These are phyloP conservation scores for Rostratula benghalensis DNA, from an alignment of 2,113 vertebrate species.

Conservation along the genomic window DNA sequence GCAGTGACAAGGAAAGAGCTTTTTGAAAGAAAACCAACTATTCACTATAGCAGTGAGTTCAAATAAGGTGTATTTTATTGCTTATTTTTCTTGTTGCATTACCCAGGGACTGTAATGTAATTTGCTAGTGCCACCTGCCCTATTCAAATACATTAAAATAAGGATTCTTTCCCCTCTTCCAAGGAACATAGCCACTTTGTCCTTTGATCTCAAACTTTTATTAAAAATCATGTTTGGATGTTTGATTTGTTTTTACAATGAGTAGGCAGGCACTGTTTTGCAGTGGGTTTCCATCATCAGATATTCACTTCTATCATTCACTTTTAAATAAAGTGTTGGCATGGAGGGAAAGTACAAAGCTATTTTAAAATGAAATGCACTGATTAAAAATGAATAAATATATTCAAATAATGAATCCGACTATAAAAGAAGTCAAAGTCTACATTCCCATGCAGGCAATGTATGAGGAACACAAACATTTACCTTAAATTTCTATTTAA, in stretches of 20 bases:
- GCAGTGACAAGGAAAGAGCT: neutral
- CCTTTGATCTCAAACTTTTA: constrained; percentile 45
- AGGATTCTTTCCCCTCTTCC: constrained; percentile 2
- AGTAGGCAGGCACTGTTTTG: constrained; percentile 18
- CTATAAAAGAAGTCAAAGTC: neutral
- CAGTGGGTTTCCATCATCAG: constrained; percentile 16
- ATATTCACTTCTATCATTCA: constrained; percentile 25
- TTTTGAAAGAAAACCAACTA: neutral
- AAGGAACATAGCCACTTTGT: neutral
- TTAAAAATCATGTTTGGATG: constrained; percentile 39
- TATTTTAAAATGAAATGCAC: constrained; percentile 15
- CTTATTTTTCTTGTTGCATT: constrained; percentile 6
- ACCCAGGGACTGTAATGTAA: neutral
- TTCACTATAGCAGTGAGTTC: neutral
- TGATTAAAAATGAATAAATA: constrained; percentile 61
- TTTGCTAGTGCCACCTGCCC: constrained; percentile 2
- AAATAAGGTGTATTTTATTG: neutral
- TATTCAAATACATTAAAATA: constrained; percentile 29
- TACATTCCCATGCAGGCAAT: neutral
- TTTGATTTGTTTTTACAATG: constrained; percentile 43
- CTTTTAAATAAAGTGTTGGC: constrained; percentile 36
- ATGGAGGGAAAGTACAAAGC: neutral
- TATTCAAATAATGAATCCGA: constrained; percentile 18
- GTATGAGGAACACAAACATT: neutral
- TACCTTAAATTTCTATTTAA: neutral